Evolutionary conservation across 1,140 invertebrate genomes (phyloP).

Genomic region (Saxidomus purpurata): DNA sequence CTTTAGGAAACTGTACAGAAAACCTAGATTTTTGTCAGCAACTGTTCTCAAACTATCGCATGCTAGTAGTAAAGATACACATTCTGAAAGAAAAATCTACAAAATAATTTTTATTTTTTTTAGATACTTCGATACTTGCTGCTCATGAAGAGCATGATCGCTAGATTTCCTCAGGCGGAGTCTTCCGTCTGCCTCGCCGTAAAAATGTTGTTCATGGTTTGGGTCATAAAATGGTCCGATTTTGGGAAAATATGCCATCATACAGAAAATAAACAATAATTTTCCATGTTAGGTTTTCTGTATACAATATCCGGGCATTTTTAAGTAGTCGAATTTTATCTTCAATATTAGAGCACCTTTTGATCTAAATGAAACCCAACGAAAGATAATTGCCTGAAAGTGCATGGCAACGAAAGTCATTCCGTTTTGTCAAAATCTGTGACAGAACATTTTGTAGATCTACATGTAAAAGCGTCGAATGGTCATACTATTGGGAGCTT

Average conservation of each 20-base stretch:
- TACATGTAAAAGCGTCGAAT: too few relatives aligned
- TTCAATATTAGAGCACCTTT: background rate
- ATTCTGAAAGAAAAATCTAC: background rate
- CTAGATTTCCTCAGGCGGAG: slow-evolving; percentile 26
- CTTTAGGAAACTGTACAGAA: too few relatives aligned
- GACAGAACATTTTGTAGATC: too few relatives aligned
- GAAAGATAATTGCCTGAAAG: background rate
- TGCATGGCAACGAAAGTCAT: too few relatives aligned
- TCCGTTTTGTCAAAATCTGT: too few relatives aligned
- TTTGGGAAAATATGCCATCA: slow-evolving; percentile 66
- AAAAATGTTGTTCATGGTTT: slow-evolving; percentile 60
- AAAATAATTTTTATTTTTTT: background rate
- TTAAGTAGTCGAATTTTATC: background rate
- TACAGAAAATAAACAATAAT: background rate
- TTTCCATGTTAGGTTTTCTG: slow-evolving; percentile 3
- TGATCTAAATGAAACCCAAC: background rate
- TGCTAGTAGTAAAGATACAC: too few relatives aligned
- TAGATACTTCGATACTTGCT: background rate
- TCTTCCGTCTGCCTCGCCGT: slow-evolving; percentile 57
- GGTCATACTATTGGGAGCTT: too few relatives aligned
- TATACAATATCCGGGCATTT: slow-evolving; percentile 65
- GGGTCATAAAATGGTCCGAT: slow-evolving; percentile 67
- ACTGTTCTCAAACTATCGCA: too few relatives aligned
- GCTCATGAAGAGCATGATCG: background rate
- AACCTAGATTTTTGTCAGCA: too few relatives aligned